Base-by-base conservation (phyloP, 53 echinoderm and acorn worm species). In the Holothuria leucospilota region DNA sequence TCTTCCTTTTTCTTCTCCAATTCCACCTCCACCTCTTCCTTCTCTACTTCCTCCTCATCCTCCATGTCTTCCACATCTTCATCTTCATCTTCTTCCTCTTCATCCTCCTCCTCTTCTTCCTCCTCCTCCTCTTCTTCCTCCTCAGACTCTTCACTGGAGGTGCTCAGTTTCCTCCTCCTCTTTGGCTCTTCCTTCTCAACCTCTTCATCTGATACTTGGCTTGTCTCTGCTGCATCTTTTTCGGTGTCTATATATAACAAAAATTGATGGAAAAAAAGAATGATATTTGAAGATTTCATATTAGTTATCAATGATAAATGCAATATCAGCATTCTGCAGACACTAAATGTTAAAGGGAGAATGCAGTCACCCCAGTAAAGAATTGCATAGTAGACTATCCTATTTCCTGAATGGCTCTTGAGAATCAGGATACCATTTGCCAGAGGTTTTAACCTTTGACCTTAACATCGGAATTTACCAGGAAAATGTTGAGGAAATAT, bases 61-160 rank as follows among this genome's bases (percentile, higher is more conserved):
- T 94, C 94, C 21, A 90, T 63, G 11, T 87, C 92, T 18, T 85
- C 80, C 34, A 86, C 86, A 51, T 78, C 67, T 41, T 52, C 68
- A 0, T 34, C 84, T 38, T 73, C 87, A 34, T 82, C 83, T 4
- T 90, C 70, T 6, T 81, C 90, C 5, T 90, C 86, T 5, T 90
- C 90, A 2, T 90, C 90, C 25, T 91, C 92, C 8, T 88, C 88
- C 15, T 88, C 92, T 2, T 92, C 95, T 29, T 92, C 93, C 87
- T 84, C 56, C 86, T 89, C 84, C 90, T 90, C 67, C 69, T 88
- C 85, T 46, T 85, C 29, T n/a, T 77, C 41, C 75, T 75, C 77
- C 69, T 92, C 85, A 16, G 63, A 53, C 23, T 25, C 85, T 20
- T 86, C 64, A 51, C 85, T 92, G 28, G 61, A 81, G 62, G 81